phyloP scores from a whole-genome alignment of 2,113 vertebrate species.

The Camelus bactrianus region DNA sequence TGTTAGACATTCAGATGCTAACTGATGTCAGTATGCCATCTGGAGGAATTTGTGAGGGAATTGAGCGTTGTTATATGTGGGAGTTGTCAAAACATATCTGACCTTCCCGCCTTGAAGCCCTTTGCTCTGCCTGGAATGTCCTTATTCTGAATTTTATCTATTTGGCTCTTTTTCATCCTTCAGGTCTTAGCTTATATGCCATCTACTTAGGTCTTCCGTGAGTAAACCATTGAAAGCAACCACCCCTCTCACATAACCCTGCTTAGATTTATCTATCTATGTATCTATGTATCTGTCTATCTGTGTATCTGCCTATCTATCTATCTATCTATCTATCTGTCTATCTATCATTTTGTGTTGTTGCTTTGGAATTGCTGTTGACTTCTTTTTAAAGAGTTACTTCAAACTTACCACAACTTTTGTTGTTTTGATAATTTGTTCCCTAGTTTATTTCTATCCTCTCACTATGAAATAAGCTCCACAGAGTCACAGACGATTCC shows the following conservation, averaged over 20 bases:
- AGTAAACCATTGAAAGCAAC: not conserved
- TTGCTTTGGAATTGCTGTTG: not conserved
- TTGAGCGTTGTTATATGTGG: not conserved
- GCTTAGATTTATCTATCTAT: not conserved
- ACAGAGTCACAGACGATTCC: not conserved
- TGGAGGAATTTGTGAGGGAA: not conserved
- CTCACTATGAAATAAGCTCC: not conserved
- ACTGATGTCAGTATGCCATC: not conserved
- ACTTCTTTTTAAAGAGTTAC: not conserved
- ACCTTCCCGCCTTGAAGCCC: not conserved
- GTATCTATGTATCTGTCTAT: not conserved
- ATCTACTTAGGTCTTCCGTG: not conserved
- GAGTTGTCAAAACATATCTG: not conserved
- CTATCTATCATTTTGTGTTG: not conserved
- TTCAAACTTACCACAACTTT: not conserved
- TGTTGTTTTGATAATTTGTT: not conserved
- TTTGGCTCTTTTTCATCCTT: not conserved
- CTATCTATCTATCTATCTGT: not conserved
- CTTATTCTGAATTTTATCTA: not conserved
- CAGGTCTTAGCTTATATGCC: not conserved
- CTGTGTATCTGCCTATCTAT: not conserved
- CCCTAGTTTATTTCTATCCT: not conserved
- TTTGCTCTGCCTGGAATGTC: not conserved
- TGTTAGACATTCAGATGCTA: not conserved
- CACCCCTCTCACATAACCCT: not conserved